A percentile compares a stretch with the other conserved stretches of the same genome.
These are phyloP conservation scores for Forbesichthys papilliferus DNA, from an alignment of 2,113 vertebrate species.

Conservation along the genomic window DNA sequence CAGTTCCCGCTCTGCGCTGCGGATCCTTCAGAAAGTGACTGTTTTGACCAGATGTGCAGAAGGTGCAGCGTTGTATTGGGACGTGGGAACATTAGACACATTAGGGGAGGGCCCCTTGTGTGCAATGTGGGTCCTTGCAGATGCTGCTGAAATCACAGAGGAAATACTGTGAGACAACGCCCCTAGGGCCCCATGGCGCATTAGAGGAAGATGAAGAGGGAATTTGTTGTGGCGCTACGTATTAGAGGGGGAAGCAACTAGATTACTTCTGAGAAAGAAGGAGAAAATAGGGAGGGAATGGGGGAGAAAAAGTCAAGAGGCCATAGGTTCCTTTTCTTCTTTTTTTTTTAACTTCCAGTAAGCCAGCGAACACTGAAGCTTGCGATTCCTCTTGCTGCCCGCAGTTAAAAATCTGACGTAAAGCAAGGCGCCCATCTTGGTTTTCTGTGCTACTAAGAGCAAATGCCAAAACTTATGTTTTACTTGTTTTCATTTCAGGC, in stretches of 20 bases:
- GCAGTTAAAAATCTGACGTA: slow-evolving; percentile 15
- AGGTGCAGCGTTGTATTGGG: slow-evolving; percentile 18
- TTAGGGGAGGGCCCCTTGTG: not conserved
- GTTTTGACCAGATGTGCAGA: slow-evolving; percentile 16
- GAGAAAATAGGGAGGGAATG: slow-evolving; percentile 1
- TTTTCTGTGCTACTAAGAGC: slow-evolving; percentile 61
- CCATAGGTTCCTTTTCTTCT: slow-evolving; percentile 11
- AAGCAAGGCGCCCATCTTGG: slow-evolving; percentile 22
- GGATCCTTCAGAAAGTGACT: not conserved
- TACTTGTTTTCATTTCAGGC: slow-evolving; percentile 65
- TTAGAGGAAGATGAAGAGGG: slow-evolving; percentile 1
- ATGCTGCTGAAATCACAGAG: slow-evolving; percentile 58
- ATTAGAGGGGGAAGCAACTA: slow-evolving; percentile 14
- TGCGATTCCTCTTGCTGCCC: slow-evolving; percentile 5
- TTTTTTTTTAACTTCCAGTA: slow-evolving; percentile 8
- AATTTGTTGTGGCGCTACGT: slow-evolving; percentile 48
- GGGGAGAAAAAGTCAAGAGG: slow-evolving; percentile 16
- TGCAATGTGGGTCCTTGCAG: slow-evolving; percentile 50
- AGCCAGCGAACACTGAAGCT: slow-evolving; percentile 1
- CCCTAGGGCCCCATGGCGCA: slow-evolving; percentile 31
- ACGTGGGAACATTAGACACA: not conserved
- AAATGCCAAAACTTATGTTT: slow-evolving; percentile 62
- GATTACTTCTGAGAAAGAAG: slow-evolving; percentile 1
- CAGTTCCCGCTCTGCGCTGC: not conserved
- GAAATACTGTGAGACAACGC: slow-evolving; percentile 69